Conservation (phyloP, 2,113 vertebrate species). For the Dipodomys merriami region DNA sequence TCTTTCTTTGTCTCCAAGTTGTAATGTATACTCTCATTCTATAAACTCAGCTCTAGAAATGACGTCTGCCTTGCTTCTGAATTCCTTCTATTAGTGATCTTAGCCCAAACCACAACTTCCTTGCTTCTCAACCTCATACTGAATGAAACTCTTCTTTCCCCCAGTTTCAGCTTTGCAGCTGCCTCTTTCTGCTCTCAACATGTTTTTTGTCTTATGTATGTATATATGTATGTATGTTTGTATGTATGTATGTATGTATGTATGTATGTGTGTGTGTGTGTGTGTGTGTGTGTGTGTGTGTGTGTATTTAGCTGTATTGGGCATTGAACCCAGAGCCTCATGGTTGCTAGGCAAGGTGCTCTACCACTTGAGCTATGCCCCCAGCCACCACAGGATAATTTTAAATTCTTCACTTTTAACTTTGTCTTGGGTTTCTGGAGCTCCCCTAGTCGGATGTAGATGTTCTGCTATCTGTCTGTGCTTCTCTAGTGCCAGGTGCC, state of each 20-base stretch:
- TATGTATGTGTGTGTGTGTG: too few relatives aligned
- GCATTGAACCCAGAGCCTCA: too few relatives aligned
- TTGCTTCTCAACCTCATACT: background rate
- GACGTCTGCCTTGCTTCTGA: background rate
- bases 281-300: too few relatives aligned
- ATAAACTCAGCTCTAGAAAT: background rate
- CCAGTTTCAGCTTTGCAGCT: background rate
- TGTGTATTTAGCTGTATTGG: too few relatives aligned
- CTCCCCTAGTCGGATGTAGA: background rate
- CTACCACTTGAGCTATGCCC: too few relatives aligned
- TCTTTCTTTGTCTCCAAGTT: background rate
- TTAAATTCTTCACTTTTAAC: constrained; percentile 2
- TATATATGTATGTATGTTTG: too few relatives aligned
- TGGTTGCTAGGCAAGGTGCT: too few relatives aligned
- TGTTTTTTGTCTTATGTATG: too few relatives aligned
- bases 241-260: too few relatives aligned
- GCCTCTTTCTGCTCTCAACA: background rate
- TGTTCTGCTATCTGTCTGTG: background rate
- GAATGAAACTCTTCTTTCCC: background rate
- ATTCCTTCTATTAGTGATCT: background rate
- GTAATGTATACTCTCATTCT: background rate
- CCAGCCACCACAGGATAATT: background rate
- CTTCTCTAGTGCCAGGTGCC: background rate
- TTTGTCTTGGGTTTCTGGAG: constrained; percentile 14
- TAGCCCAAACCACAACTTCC: background rate